These are phyloP conservation scores for Pandemis cinnamomeana DNA, from an alignment of 2,888 invertebrate genomes.

Conservation along the genomic window DNA sequence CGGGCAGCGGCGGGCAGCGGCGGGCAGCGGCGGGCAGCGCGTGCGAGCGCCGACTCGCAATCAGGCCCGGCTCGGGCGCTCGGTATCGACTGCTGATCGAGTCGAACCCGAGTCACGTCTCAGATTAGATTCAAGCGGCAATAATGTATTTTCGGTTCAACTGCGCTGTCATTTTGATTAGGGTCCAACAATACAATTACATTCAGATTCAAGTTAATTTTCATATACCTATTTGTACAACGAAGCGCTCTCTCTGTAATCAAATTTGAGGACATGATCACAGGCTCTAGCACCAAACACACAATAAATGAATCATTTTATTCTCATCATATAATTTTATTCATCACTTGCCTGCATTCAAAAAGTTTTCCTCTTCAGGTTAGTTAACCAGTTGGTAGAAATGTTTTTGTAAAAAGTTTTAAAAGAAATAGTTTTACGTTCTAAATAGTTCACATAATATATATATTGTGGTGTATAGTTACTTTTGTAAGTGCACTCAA, in stretches of 20 bases:
- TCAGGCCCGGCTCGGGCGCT: conserved; percentile 4
- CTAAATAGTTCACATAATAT: too few relatives aligned
- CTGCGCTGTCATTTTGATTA: conserved; percentile 21
- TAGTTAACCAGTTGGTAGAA: too few relatives aligned
- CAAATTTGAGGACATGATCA: background rate
- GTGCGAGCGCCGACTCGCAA: background rate
- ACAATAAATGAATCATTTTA: too few relatives aligned
- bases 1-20: background rate
- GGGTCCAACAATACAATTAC: conserved; percentile 27
- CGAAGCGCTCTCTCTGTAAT: background rate
- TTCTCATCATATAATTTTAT: too few relatives aligned
- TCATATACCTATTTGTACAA: background rate
- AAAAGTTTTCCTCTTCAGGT: too few relatives aligned
- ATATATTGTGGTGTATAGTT: too few relatives aligned
- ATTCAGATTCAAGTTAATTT: conserved; percentile 6
- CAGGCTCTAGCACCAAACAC: too few relatives aligned
- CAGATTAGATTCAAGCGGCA: background rate
- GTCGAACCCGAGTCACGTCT: background rate
- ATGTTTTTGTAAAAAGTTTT: too few relatives aligned
- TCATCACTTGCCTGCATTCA: too few relatives aligned
- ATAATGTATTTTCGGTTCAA: conserved; percentile 19
- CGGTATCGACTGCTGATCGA: background rate
- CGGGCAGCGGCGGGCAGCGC: conserved; percentile 1
- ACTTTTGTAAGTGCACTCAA: too few relatives aligned
- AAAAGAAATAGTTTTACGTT: too few relatives aligned